Percentiles rank a stretch among this genome's conserved stretches.
Evolutionary conservation across 2,888 invertebrate genomes (phyloP).

Genomic region (Lacanobia oleracea): DNA sequence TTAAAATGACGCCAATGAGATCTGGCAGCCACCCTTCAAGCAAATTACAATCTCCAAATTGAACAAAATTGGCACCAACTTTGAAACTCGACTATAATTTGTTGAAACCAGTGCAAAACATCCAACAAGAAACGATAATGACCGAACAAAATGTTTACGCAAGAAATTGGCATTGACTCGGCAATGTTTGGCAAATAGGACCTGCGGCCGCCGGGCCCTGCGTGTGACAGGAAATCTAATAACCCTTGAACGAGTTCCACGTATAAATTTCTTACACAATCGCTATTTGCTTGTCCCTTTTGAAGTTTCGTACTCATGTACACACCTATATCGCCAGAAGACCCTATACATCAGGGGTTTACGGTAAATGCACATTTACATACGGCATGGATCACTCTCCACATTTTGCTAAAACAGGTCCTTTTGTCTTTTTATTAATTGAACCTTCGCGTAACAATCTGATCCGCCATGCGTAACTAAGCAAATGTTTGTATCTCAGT

Average conservation of each 20-base stretch:
- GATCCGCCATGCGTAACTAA: constrained; percentile 26
- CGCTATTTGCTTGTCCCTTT: constrained; percentile 76
- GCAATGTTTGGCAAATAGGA: constrained; percentile 86
- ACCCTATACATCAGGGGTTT: constrained; percentile 56
- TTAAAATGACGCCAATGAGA: constrained; percentile 65
- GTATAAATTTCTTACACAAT: constrained; percentile 82
- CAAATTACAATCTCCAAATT: constrained; percentile 66
- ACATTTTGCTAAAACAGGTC: constrained; percentile 38
- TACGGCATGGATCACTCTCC: constrained; percentile 43
- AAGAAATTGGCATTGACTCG: constrained; percentile 83
- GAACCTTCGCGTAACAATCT: constrained; percentile 40
- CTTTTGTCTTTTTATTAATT: constrained; percentile 45
- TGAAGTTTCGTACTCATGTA: constrained; percentile 66
- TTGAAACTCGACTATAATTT: constrained; percentile 64
- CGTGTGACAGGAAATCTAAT: constrained; percentile 88
- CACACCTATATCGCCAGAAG: constrained; percentile 44
- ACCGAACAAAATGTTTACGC: constrained; percentile 83
- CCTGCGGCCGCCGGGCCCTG: constrained; percentile 79
- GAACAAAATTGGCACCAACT: constrained; percentile 65
- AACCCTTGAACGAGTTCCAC: constrained; percentile 83
- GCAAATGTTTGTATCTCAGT: constrained; percentile 31
- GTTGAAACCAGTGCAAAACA: constrained; percentile 71
- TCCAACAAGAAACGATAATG: constrained; percentile 81
- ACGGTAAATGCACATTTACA: constrained; percentile 52
- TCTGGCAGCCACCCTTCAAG: constrained; percentile 64